Evolutionary conservation across 2,113 vertebrate species (phyloP).

Genomic region (Tenebrosternarchus preto): DNA sequence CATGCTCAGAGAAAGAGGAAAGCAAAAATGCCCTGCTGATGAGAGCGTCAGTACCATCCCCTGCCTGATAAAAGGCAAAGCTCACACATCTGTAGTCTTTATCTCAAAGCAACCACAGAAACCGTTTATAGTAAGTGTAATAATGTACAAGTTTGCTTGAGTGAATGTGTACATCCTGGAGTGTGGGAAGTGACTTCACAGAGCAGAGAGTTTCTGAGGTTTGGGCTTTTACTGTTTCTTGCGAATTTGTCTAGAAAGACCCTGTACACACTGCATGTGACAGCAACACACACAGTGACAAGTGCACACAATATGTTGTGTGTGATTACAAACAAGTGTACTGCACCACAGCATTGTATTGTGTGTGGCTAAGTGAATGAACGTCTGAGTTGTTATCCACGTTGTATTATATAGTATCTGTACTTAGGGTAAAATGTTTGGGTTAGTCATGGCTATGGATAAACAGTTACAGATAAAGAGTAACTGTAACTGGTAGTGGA

Average conservation of each 20-base stretch:
- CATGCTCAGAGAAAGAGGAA: constrained; percentile 13
- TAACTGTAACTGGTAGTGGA: no score
- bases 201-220: constrained; percentile 44
- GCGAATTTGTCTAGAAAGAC: constrained; percentile 14
- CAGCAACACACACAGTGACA: neutral
- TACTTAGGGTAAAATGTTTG: no score
- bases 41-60: neutral
- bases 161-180: constrained; percentile 21
- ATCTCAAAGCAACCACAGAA: constrained; percentile 38
- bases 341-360: no score
- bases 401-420: no score
- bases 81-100: constrained; percentile 7
- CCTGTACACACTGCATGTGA: neutral
- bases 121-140: constrained; percentile 39
- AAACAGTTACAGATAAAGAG: neutral
- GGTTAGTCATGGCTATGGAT: no score
- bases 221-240: constrained; percentile 24
- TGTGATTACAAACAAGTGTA: no score
- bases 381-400: no score
- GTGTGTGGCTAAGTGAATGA: no score
- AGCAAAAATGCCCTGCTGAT: constrained; percentile 41
- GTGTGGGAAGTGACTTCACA: constrained; percentile 47
- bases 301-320: neutral
- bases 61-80: neutral
- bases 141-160: constrained; percentile 3